phyloP scores from a whole-genome alignment of 1,140 invertebrate genomes.

The Oncopodura yosiiana region DNA sequence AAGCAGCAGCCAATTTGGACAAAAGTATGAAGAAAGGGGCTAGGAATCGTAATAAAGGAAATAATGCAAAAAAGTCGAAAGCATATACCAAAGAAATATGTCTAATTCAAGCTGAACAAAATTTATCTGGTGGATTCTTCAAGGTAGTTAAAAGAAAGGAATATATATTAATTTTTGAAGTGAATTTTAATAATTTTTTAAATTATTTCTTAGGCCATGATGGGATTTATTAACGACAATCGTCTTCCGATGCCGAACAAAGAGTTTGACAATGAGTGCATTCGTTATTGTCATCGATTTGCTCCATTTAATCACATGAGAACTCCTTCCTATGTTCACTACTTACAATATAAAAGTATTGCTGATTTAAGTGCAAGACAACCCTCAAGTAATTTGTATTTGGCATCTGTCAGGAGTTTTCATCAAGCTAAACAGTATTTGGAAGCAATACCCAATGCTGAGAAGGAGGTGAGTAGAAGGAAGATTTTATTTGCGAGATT shows the following conservation, averaged over 20 bases:
- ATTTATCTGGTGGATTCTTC: slow-evolving; percentile 89
- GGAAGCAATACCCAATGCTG: slow-evolving; percentile 63
- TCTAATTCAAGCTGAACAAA: slow-evolving; percentile 79
- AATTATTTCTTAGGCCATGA: slow-evolving; percentile 51
- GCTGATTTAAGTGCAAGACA: slow-evolving; percentile 35
- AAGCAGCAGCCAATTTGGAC: slow-evolving; percentile 41
- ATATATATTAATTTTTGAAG: background rate
- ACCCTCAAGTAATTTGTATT: slow-evolving; percentile 53
- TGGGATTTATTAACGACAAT: slow-evolving; percentile 59
- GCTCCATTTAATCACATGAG: slow-evolving; percentile 71
- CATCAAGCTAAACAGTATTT: slow-evolving; percentile 76
- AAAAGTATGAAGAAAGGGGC: too few relatives aligned
- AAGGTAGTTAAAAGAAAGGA: slow-evolving; percentile 51
- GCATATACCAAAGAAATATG: slow-evolving; percentile 73
- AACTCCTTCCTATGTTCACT: slow-evolving; percentile 82
- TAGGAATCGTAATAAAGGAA: too few relatives aligned
- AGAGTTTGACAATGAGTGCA: slow-evolving; percentile 85
- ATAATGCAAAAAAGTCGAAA: slow-evolving; percentile 58
- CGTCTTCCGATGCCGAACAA: slow-evolving; percentile 65
- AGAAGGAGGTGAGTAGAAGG: slow-evolving; percentile 59
- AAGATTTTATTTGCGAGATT: background rate
- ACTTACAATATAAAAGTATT: slow-evolving; percentile 63
- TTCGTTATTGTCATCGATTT: slow-evolving; percentile 89
- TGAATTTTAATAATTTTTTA: slow-evolving; percentile 3
- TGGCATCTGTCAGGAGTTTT: slow-evolving; percentile 78